Evolutionary conservation across 2,888 invertebrate genomes (phyloP).

Genomic region (Thymelicus acteon): DNA sequence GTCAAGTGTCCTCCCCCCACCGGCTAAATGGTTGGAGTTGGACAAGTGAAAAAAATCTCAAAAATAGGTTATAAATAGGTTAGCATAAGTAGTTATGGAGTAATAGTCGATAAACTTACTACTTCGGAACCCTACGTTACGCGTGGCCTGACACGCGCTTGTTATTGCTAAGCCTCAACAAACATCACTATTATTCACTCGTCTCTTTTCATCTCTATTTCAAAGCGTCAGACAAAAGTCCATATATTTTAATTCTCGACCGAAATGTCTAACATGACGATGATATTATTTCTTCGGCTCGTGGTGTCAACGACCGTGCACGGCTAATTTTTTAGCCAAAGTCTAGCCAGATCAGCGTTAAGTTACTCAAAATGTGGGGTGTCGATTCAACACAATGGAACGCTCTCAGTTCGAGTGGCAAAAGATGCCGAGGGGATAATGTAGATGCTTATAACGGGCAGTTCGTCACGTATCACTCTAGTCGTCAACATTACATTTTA

Average conservation of each 20-base stretch:
- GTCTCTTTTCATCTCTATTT: constrained; percentile 9
- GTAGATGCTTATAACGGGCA: constrained; percentile 36
- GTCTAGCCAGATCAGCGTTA: constrained; percentile 42
- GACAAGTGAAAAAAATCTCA: too few relatives aligned
- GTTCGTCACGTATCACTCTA: constrained; percentile 36
- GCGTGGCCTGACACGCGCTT: too few relatives aligned
- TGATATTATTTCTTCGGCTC: constrained; percentile 39
- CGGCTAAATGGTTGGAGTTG: too few relatives aligned
- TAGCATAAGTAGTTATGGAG: too few relatives aligned
- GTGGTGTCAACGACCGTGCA: constrained; percentile 44
- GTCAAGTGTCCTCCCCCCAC: too few relatives aligned
- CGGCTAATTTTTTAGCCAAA: constrained; percentile 45
- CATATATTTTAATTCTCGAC: constrained; percentile 33
- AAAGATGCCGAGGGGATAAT: constrained; percentile 36
- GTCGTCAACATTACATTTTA: constrained; percentile 37
- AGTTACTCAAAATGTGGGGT: constrained; percentile 33
- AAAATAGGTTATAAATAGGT: too few relatives aligned
- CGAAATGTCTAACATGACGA: constrained; percentile 34
- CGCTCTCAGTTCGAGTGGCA: constrained; percentile 34
- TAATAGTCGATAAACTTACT: too few relatives aligned
- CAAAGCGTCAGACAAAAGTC: constrained; percentile 35
- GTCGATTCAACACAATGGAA: constrained; percentile 33
- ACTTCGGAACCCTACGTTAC: too few relatives aligned
- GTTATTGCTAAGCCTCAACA: too few relatives aligned
- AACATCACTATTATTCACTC: too few relatives aligned